These are phyloP conservation scores for Odontamblyopus rebecca DNA, from an alignment of 2,797 vertebrate species.

Conservation along the genomic window DNA sequence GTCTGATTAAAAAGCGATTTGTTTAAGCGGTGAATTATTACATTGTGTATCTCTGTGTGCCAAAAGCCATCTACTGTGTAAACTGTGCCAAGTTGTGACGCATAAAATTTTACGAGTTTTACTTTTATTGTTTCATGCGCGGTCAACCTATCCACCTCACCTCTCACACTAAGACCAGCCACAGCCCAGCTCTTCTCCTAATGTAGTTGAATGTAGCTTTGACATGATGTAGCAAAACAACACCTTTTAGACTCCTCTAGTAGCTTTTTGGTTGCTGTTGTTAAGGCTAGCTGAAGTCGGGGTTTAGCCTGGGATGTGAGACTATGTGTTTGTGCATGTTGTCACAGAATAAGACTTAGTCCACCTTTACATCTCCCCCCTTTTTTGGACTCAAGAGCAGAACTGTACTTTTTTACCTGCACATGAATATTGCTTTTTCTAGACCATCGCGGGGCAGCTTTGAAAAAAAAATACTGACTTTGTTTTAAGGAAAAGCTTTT, in stretches of 20 bases:
- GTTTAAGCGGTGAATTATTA: slow-evolving; percentile 47
- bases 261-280: slow-evolving; percentile 76
- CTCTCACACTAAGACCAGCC: slow-evolving; percentile 79
- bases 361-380: slow-evolving; percentile 58
- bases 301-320: slow-evolving; percentile 60
- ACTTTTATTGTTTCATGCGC: slow-evolving; percentile 43
- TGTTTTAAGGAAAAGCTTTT: slow-evolving; percentile 63
- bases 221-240: slow-evolving; percentile 82
- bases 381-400: slow-evolving; percentile 59
- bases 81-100: slow-evolving; percentile 55
- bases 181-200: slow-evolving; percentile 79
- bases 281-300: slow-evolving; percentile 54
- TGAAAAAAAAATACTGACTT: slow-evolving; percentile 40
- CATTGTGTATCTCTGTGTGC: slow-evolving; percentile 27
- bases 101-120: slow-evolving; percentile 16
- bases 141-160: slow-evolving; percentile 47
- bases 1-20: slow-evolving; percentile 39
- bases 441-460: slow-evolving; percentile 55
- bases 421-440: slow-evolving; percentile 66
- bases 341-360: slow-evolving; percentile 78
- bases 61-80: slow-evolving; percentile 13
- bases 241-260: slow-evolving; percentile 73
- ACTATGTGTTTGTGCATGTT: slow-evolving; percentile 79
- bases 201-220: slow-evolving; percentile 84
- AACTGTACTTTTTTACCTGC: slow-evolving; percentile 67